Evolutionary conservation across 2,888 invertebrate species (phyloP).

Genomic region (Cordilura impudica): DNA sequence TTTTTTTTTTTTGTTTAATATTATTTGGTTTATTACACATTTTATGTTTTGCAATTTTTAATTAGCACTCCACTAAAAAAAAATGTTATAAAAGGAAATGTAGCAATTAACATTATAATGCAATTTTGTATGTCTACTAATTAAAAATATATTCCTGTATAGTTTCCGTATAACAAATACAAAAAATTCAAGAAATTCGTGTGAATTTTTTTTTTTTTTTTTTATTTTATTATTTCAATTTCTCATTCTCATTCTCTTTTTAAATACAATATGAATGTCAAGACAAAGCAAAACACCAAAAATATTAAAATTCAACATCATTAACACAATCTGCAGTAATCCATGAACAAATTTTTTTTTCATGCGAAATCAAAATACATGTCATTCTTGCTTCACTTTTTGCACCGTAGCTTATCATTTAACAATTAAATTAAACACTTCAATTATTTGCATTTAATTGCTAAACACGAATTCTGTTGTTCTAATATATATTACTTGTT

Average conservation of each 20-base stretch:
- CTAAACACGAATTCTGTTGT: constrained; percentile 7
- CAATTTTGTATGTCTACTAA: constrained; percentile 15
- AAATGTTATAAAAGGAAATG: constrained; percentile 15
- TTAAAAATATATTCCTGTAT: background rate
- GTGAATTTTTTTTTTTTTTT: background rate
- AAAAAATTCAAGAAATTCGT: background rate
- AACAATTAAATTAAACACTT: constrained; percentile 17
- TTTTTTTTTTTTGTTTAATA: background rate
- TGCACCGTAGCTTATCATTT: constrained; percentile 11
- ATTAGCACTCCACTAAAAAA: constrained; percentile 45
- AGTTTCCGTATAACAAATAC: constrained; percentile 21
- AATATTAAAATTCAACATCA: constrained; percentile 21
- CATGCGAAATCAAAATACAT: background rate
- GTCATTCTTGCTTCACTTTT: background rate
- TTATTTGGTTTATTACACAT: constrained; percentile 5
- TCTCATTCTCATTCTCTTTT: background rate
- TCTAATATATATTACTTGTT: background rate
- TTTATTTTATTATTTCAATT: background rate
- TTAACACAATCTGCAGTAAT: background rate
- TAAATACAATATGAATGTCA: constrained; percentile 40
- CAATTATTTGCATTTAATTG: constrained; percentile 34
- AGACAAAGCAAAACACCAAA: constrained; percentile 13
- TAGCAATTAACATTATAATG: constrained; percentile 47
- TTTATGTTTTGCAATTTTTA: constrained; percentile 4
- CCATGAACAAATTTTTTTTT: background rate